Evolutionary conservation across 92 coral and sea anemone genomes (phyloP).

Genomic region (Parazoanthus swiftii): DNA sequence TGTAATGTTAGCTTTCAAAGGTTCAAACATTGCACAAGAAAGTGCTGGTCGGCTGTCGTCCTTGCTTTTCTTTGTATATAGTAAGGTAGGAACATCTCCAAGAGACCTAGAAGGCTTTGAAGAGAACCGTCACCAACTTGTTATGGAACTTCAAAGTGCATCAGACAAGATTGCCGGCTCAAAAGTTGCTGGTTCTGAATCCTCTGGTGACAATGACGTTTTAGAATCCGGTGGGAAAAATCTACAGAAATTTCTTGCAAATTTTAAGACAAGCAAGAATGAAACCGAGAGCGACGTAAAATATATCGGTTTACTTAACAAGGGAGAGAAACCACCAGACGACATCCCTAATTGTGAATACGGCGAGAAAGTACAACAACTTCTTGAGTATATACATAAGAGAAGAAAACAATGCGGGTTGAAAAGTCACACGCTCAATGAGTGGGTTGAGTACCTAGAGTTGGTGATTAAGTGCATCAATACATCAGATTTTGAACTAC

Average conservation of each 20-base stretch:
- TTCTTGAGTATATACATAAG: conserved; percentile 20
- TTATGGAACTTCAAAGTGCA: conserved; percentile 31
- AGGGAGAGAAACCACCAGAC: conserved; percentile 24
- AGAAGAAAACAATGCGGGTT: background rate
- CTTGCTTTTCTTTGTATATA: conserved; percentile 18
- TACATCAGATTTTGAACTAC: conserved; percentile 21
- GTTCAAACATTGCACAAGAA: conserved; percentile 28
- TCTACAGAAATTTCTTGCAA: conserved; percentile 2
- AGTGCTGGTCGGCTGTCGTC: conserved; percentile 24
- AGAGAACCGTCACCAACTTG: conserved; percentile 29
- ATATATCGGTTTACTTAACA: conserved; percentile 22
- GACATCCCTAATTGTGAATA: conserved; percentile 21
- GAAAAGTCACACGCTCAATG: conserved; percentile 3
- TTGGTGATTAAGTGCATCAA: conserved; percentile 14
- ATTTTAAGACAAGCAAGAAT: background rate
- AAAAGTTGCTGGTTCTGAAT: conserved; percentile 17
- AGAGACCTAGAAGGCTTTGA: conserved; percentile 20
- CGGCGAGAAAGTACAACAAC: conserved; percentile 21
- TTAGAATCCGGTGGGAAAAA: background rate
- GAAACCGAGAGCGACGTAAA: conserved; percentile 27
- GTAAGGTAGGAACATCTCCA: conserved; percentile 15
- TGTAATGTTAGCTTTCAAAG: conserved; percentile 27
- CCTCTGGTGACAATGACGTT: background rate
- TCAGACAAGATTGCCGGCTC: conserved; percentile 22
- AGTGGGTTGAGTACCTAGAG: conserved; percentile 15